phyloP scores from a whole-genome alignment of 92 coral and sea anemone genomes.

The Parazoanthus swiftii region DNA sequence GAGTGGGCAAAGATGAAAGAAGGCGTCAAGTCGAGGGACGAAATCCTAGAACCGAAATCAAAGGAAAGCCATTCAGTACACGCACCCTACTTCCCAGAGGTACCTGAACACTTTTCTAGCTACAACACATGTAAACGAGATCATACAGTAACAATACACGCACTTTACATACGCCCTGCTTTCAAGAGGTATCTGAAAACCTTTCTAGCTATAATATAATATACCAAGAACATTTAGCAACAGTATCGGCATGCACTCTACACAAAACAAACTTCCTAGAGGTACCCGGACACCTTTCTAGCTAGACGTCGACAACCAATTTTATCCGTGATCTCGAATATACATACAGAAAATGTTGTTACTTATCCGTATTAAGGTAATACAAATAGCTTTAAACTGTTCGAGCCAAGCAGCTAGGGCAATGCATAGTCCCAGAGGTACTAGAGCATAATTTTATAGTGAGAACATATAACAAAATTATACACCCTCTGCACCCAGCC shows the following conservation, averaged over 20 bases:
- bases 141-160: too few species aligned
- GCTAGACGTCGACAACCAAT: too few species aligned
- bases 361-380: too few species aligned
- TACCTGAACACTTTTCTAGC: slow-evolving; percentile 5
- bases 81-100: slow-evolving; percentile 93
- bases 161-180: slow-evolving; percentile 79
- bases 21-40: slow-evolving; percentile 78
- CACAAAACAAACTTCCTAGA: background rate
- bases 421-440: too few species aligned
- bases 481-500: too few species aligned
- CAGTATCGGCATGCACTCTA: background rate
- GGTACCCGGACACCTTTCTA: background rate
- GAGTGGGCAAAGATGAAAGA: slow-evolving; percentile 95
- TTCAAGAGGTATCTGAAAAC: slow-evolving; percentile 68
- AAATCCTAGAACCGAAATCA: slow-evolving; percentile 81
- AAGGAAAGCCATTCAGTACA: slow-evolving; percentile 89
- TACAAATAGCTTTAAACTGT: too few species aligned
- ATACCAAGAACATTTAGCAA: background rate
- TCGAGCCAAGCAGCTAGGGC: too few species aligned
- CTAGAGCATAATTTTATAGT: too few species aligned
- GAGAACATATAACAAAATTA: too few species aligned
- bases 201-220: background rate
- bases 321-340: too few species aligned
- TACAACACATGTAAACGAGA: too few species aligned
- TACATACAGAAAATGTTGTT: too few species aligned